A percentile compares a stretch with the other conserved stretches of the same genome.
Evolutionary conservation across 2,797 vertebrate species (phyloP).

Genomic region (Lates japonicus): DNA sequence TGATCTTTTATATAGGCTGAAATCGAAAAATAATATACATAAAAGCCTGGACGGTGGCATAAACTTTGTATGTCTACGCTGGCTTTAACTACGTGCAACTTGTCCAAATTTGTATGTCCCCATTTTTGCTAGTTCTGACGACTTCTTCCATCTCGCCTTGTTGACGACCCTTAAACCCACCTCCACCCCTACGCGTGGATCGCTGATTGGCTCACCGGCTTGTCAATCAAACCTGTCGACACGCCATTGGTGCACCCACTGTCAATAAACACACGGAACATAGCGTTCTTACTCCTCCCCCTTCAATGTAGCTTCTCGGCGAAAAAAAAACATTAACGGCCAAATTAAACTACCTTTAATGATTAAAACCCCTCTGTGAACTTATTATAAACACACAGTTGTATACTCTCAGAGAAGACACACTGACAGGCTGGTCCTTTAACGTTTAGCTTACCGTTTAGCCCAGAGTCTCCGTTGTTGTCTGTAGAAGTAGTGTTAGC

Average conservation of each 20-base stretch:
- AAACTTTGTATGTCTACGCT: not conserved
- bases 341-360: not conserved
- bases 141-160: constrained; percentile 73
- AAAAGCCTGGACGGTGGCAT: not conserved
- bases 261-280: constrained; percentile 71
- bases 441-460: constrained; percentile 83
- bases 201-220: constrained; percentile 59
- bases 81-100: not conserved
- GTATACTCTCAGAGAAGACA: not conserved
- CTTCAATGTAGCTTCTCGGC: constrained; percentile 31
- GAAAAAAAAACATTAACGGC: constrained; percentile 5
- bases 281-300: constrained; percentile 45
- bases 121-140: constrained; percentile 45
- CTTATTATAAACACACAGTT: not conserved
- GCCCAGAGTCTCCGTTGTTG: constrained; percentile 84
- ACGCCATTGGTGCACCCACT: constrained; percentile 61
- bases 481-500: constrained; percentile 75
- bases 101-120: not conserved
- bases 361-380: constrained; percentile 16
- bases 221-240: constrained; percentile 37
- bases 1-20: not conserved
- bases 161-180: constrained; percentile 78
- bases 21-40: not conserved
- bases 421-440: constrained; percentile 12
- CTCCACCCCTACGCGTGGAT: constrained; percentile 1